Percentiles rank a stretch among this genome's conserved stretches.
These are phyloP conservation scores for Atherinomorus stipes DNA, from an alignment of 2,113 vertebrate genomes.

Conservation along the genomic window DNA sequence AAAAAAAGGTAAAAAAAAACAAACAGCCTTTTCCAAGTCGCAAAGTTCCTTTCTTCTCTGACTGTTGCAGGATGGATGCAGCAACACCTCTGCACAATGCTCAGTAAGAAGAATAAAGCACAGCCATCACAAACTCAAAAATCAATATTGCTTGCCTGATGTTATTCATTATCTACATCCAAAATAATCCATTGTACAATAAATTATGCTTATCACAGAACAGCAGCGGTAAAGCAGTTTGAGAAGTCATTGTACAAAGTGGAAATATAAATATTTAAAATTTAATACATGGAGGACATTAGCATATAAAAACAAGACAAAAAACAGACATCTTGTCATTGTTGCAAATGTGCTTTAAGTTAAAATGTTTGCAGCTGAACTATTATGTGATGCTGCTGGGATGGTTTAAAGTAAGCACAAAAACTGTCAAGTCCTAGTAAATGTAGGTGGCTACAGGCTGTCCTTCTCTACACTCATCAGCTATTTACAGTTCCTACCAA, in stretches of 20 bases:
- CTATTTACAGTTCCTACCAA: constrained; percentile 77
- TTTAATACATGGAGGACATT: not conserved
- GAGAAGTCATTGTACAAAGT: not conserved
- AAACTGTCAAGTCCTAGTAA: constrained; percentile 59
- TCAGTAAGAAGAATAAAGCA: constrained; percentile 5
- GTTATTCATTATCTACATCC: not conserved
- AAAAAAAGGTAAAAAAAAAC: not conserved
- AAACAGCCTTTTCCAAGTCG: too few relatives aligned
- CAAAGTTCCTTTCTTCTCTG: not conserved
- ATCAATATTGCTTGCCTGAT: not conserved
- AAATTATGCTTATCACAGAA: not conserved
- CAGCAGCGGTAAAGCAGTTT: not conserved
- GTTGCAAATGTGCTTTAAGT: constrained; percentile 27
- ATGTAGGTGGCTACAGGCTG: constrained; percentile 72
- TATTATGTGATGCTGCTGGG: constrained; percentile 47
- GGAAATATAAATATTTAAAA: not conserved
- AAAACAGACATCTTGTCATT: not conserved
- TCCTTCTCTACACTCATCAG: constrained; percentile 71
- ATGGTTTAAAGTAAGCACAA: constrained; percentile 62
- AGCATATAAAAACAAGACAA: not conserved
- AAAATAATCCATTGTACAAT: not conserved
- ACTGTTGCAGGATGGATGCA: not conserved
- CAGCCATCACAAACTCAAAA: not conserved
- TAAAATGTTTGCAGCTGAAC: constrained; percentile 37
- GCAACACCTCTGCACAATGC: not conserved